Conservation (phyloP, 1,140 invertebrate species). For the Rhagoletis zephyria region DNA sequence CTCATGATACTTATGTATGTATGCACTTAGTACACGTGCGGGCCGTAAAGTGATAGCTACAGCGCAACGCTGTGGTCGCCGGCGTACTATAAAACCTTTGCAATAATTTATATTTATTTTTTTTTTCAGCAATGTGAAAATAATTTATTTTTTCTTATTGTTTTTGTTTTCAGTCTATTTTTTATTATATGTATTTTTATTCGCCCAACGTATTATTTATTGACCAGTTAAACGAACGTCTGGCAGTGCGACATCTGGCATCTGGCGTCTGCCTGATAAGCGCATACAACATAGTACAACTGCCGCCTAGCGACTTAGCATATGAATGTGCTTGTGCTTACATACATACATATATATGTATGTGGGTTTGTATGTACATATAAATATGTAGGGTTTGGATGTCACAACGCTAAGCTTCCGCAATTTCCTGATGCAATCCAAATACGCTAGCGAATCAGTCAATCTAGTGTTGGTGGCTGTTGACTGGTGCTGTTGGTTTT, state of each 20-base stretch:
- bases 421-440: constrained; percentile 48
- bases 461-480: neutral
- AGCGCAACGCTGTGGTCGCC: neutral
- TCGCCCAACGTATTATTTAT: neutral
- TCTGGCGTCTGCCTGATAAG: constrained; percentile 42
- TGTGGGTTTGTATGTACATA: neutral
- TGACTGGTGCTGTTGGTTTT: too few species aligned
- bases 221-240: constrained; percentile 3
- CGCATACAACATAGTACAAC: neutral
- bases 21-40: neutral
- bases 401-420: constrained; percentile 11
- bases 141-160: neutral
- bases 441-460: constrained; percentile 7
- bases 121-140: neutral
- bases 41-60: neutral
- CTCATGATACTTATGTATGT: too few species aligned
- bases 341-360: neutral
- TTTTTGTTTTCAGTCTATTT: neutral
- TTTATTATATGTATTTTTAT: neutral
- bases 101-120: neutral
- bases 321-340: neutral
- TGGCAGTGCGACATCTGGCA: constrained; percentile 36
- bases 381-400: too few species aligned
- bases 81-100: neutral
- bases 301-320: neutral